Evolutionary conservation across 2,888 invertebrate genomes (phyloP).

Genomic region (Lycia hirtaria): DNA sequence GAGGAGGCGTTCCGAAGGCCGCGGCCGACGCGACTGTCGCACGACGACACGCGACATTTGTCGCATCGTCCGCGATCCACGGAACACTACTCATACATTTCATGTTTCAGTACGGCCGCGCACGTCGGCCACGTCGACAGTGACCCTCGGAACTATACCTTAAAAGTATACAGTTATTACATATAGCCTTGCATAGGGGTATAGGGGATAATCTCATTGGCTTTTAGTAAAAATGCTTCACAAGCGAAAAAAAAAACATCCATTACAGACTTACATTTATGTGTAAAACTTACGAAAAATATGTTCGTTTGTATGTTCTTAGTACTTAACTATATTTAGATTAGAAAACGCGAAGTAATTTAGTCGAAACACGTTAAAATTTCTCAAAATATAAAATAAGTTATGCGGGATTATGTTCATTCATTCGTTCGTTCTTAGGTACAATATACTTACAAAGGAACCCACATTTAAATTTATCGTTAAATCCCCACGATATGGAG

Average conservation of each 20-base stretch:
- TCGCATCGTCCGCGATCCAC: too few species aligned
- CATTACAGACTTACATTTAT: slow-evolving; percentile 42
- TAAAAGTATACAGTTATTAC: slow-evolving; percentile 10
- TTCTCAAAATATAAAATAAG: slow-evolving; percentile 3
- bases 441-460: slow-evolving; percentile 6
- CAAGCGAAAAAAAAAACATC: slow-evolving; percentile 37
- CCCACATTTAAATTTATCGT: slow-evolving; percentile 8
- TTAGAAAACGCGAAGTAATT: slow-evolving; percentile 14
- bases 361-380: background rate
- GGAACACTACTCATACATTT: too few species aligned
- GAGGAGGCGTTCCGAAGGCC: too few species aligned
- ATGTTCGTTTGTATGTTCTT: slow-evolving; percentile 30
- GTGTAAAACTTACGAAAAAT: slow-evolving; percentile 35
- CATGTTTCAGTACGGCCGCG: too few species aligned
- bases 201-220: slow-evolving; percentile 33
- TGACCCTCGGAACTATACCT: too few species aligned
- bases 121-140: too few species aligned
- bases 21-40: too few species aligned
- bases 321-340: slow-evolving; percentile 22
- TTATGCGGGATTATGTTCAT: background rate
- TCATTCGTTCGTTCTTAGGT: slow-evolving; percentile 6
- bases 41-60: too few species aligned
- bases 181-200: slow-evolving; percentile 31
- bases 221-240: slow-evolving; percentile 30
- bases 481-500: background rate